phyloP scores from a whole-genome alignment of 2,113 vertebrate species.

The Rousettus leschenaultii region DNA sequence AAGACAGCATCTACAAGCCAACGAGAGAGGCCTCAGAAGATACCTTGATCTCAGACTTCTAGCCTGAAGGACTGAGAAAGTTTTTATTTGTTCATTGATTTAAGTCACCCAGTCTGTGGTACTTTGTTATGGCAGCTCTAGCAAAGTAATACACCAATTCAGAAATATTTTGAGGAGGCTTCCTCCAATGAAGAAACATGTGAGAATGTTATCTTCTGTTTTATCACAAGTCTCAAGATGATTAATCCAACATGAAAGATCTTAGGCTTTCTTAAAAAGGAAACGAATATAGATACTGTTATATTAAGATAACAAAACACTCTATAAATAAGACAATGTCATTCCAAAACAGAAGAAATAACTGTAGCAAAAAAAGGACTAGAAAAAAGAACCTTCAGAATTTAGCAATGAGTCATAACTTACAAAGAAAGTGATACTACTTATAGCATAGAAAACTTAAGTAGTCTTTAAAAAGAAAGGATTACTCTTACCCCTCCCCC shows the following conservation, averaged over 20 bases:
- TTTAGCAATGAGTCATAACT: conserved; percentile 1
- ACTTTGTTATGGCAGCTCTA: not conserved
- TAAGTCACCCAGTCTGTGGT: not conserved
- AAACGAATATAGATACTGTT: not conserved
- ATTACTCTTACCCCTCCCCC: not conserved
- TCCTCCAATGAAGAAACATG: not conserved
- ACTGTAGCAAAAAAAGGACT: not conserved
- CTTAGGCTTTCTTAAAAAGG: not conserved
- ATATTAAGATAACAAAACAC: not conserved
- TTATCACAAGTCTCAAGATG: not conserved
- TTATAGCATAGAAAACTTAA: not conserved
- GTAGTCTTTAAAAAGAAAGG: not conserved
- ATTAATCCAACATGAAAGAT: not conserved
- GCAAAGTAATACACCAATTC: not conserved
- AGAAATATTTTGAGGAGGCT: not conserved
- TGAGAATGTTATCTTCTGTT: not conserved
- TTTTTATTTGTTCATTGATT: not conserved
- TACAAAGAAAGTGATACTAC: not conserved
- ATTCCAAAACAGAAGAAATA: not conserved
- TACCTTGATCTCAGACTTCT: not conserved
- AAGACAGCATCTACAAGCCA: not conserved
- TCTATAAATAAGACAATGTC: not conserved
- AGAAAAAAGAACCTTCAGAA: not conserved
- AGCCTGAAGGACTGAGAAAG: not conserved
- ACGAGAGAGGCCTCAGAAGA: not conserved